phyloP scores from a whole-genome alignment of 2,797 vertebrate genomes.

The Eupleurogrammus muticus region DNA sequence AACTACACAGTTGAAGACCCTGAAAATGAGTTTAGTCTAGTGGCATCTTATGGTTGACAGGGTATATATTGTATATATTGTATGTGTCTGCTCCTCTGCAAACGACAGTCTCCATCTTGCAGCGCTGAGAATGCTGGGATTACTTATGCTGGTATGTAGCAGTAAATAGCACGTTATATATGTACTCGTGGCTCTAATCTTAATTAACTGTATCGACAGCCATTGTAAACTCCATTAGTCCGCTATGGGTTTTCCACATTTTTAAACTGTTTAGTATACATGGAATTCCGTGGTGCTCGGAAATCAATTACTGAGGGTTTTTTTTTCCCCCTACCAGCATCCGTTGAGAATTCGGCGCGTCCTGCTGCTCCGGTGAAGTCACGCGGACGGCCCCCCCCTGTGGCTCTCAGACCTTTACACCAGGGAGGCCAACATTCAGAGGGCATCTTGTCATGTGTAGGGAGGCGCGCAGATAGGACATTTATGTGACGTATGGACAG shows the following conservation, averaged over 20 bases:
- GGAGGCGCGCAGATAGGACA: neutral
- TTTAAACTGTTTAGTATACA: slow-evolving; percentile 46
- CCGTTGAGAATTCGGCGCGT: slow-evolving; percentile 1
- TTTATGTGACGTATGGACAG: slow-evolving; percentile 45
- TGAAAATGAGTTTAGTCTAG: neutral
- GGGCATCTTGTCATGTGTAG: slow-evolving; percentile 18
- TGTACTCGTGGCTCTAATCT: slow-evolving; percentile 27
- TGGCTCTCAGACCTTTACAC: slow-evolving; percentile 23
- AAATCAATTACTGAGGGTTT: slow-evolving; percentile 38
- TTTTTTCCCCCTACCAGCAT: slow-evolving; percentile 32
- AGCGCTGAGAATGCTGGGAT: neutral
- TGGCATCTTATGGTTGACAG: neutral
- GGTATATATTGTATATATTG: neutral
- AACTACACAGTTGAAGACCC: neutral
- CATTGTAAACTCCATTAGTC: slow-evolving; percentile 42
- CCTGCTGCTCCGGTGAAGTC: slow-evolving; percentile 31
- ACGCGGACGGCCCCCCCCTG: neutral
- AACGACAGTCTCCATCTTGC: slow-evolving; percentile 16
- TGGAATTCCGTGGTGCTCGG: slow-evolving; percentile 17
- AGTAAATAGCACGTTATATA: slow-evolving; percentile 39
- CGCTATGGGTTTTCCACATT: slow-evolving; percentile 22
- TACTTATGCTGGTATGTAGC: slow-evolving; percentile 9
- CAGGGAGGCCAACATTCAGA: slow-evolving; percentile 23
- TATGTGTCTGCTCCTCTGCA: neutral
- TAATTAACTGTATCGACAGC: slow-evolving; percentile 30